These are phyloP conservation scores for Tapirus indicus DNA, from an alignment of 2,797 vertebrate genomes.

Conservation along the genomic window DNA sequence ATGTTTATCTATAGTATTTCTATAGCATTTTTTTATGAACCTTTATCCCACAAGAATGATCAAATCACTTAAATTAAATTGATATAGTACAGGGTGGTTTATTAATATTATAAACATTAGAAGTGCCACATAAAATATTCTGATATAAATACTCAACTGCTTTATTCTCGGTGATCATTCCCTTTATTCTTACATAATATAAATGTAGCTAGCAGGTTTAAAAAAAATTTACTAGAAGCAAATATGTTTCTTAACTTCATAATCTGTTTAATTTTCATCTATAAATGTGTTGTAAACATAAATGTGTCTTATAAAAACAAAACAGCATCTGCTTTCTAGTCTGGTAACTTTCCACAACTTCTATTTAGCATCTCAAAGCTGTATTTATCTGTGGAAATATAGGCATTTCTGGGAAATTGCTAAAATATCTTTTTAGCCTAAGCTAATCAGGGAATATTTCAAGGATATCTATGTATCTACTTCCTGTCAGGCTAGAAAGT, in stretches of 20 bases:
- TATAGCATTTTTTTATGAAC: constrained; percentile 47
- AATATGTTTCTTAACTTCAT: constrained; percentile 7
- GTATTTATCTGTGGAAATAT: background rate
- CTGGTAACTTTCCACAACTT: constrained; percentile 27
- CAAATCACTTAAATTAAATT: constrained; percentile 60
- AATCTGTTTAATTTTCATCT: constrained; percentile 52
- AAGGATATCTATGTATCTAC: background rate
- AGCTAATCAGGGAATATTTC: background rate
- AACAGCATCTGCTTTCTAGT: background rate
- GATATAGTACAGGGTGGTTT: constrained; percentile 55
- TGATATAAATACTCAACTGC: background rate
- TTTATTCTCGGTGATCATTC: constrained; percentile 35
- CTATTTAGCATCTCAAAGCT: background rate
- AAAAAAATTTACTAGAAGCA: constrained; percentile 5
- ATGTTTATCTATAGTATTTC: constrained; percentile 36
- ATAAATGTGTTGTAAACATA: constrained; percentile 36
- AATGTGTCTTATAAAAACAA: background rate
- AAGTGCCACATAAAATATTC: constrained; percentile 38
- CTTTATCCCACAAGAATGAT: constrained; percentile 60
- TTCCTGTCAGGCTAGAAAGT: background rate
- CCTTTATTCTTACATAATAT: constrained; percentile 56
- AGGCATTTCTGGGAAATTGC: background rate
- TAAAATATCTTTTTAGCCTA: constrained; percentile 28
- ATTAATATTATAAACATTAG: constrained; percentile 52
- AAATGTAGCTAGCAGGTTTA: constrained; percentile 10